Base-by-base conservation (phyloP, 2,113 vertebrate genomes). In the Sylvilagus bachmani region DNA sequence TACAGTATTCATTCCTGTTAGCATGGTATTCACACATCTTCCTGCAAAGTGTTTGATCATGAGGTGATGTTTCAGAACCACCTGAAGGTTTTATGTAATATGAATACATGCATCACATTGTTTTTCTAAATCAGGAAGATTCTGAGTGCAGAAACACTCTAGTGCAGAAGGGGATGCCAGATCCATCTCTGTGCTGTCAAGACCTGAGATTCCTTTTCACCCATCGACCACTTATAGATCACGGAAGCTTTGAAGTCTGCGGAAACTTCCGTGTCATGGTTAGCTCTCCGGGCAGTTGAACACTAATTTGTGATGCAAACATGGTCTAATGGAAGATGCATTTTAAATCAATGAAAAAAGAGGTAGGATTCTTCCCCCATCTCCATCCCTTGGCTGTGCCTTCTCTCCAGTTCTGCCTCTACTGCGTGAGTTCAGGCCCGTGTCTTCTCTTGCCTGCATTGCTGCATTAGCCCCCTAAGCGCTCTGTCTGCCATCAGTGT, bases 291-390 rank as follows among this genome's bases (percentile, higher is more conserved):
- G 44, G 38, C n/a, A 83, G 29, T 71, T 87, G 66, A 91, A 64
- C 17, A n/a, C 79, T 79, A n/a, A 73, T 88, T 84, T 77, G 67
- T 84, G 95, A 95, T 82, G 73, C 53, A 67, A 14, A 36, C 84
- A 36, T 12, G 67, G 27, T 67, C 36, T 77, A 86, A 86, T 27
- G 89, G 51, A 90, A 87, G 82, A 86, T 61, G n/a, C 51, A 75
- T 62, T 90, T 94, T 71, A 89, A 84, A 70, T 93, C 44, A 91
- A 5, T 95, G 49, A 77, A 70, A 69, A 89, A 51, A 58, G 53
- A 66, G 71, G 10, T 25, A n/a, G 21, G 11, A 84, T 62, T 79
- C 38, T 29, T 31, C 31, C 9, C 91, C 86, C 86, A 58, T 58
- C 55, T 17, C 55, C 19, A 17, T 84, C 87, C 61, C 27, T 25